Evolutionary conservation across 2,113 vertebrate species (phyloP), one percentile per base, ranked within the genome.

Genomic region (Romanogobio albipinnatus): DNA sequence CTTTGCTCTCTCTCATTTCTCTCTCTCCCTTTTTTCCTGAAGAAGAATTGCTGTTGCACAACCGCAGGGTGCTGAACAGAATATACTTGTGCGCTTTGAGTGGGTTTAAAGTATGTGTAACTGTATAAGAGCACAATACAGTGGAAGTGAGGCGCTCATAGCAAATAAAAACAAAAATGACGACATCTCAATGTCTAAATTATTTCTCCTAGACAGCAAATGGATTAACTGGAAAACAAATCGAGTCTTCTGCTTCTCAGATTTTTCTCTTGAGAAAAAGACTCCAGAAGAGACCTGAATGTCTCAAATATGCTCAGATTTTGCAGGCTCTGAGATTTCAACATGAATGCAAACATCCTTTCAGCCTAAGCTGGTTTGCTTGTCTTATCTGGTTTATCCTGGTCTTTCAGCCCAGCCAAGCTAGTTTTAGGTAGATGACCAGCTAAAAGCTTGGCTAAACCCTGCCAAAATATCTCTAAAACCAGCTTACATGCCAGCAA

Each of bases 41-140:
- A 82, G 86, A 71, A 66, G 77, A 84, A 66, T 75, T 51, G 49
- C 88, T 82, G 59, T 71, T 87, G 81, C 78, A 49, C 77, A 82
- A 75, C 62, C 53, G 19, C 82, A 77, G 22, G 45, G 24, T 33
- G 66, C 51, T 51, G 86, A 71, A 85, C 86, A 88, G 43, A 74
- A 79, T 88, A 78, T 85, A 49, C 86, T 85, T 2, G 47, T 49
- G 39, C 5, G 3, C 4, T 36, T 39, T 39, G 13, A 19, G 64
- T 83, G 49, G 61, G 71, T 68, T 75, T 22, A 45, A 6, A 74
- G 22, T 15, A 59, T 64, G 45, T 51, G 26, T 51, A 61, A 45
- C 29, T 61, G 24, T 43, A 9, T 49, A 51, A n/a, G 8, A 33
- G 43, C 9, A 33, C 5, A 49, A 58, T 58, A 62, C 61, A 58